Evolutionary conservation across 2,888 invertebrate genomes (phyloP), one percentile per base, ranked within the genome.

Genomic region (Plebejus melissa): DNA sequence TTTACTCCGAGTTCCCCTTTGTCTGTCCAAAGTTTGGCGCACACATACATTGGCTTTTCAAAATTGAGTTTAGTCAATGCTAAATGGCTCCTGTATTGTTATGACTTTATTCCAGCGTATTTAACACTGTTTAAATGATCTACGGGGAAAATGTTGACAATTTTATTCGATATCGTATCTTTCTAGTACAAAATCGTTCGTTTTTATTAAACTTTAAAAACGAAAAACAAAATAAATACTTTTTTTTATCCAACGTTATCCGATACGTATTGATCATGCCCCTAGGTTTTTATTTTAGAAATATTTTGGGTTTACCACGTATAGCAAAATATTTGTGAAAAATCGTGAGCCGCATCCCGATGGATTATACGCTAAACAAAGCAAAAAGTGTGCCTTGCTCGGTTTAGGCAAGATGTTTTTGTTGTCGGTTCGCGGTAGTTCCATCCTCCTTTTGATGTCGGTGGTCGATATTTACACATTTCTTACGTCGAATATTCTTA

Each of bases 331-430:
- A 75, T 71, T 71, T 71, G 70, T 71, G 76, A 74, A 76, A 76
- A 78, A 78, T 78, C 77, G 77, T 77, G 78, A 78, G 75, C 74
- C 74, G 78, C 69, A 72, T 78, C 74, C 74, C 74, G 75, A 77
- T 75, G 76, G 60, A 71, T 75, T 74, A 72, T 74, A 76, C 72
- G 46, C 57, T 77, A 54, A 78, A 77, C 69, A 60, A 76, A 74
- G 72, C 57, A 77, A 76, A 78, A 76, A 74, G 72, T 76, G 76
- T 76, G 74, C 77, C 76, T 76, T 75, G 74, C 74, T 74, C 65
- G 76, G 41, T 75, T 75, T 75, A 77, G 69, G 75, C 69, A 69
- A 54, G 54, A 72, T 46, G 76, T 76, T 77, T 77, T 77, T 76
- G 76, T 50, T 69, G 69, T 69, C 36, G n/a, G 50, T 72, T 76